Evolutionary conservation across 2,888 invertebrate species (phyloP), one percentile per base, ranked within the genome.

Genomic region (Diplazon laetatorius): DNA sequence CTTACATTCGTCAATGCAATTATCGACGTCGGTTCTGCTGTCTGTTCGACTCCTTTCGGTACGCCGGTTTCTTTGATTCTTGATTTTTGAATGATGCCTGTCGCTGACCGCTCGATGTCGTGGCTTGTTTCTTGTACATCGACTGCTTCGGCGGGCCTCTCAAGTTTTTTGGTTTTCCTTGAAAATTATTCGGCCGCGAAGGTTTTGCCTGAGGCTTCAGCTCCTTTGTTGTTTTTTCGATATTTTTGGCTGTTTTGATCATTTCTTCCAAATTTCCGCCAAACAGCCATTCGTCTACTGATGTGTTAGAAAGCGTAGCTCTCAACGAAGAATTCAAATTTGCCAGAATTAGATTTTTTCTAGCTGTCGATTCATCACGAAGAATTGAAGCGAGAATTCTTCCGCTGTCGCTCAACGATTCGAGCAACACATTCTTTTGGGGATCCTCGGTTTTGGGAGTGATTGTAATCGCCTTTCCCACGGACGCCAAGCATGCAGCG

Each of bases 151-250:
- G 22, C 66, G 57, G 73, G 42, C 18, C 66, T 22, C 48, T 62
- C 50, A 10, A 16, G 80, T 81, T 80, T 82, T 82, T 82, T 81
- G 69, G 1, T 1, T 37, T 30, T 9, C 57, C 42, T 14, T 65
- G 69, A 8, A n/a, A 14, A 30, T 20, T 73, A 10, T 30, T 16
- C 22, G 50, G 60, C 16, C 42, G 55, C 6, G 6, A 14, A 25
- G 46, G 52, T 57, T 55, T 69, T 30, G 25, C 12, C 6, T 60
- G 60, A 25, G 63, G 37, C 18, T 52, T 76, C 8, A 80, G 66
- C 16, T 77, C 78, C 1, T 76, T 80, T 6, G 52, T 57, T 14
- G 78, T 60, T 37, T 39, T 48, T 44, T 75, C 69, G 10, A 78
- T 37, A 14, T 59, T 46, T 37, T 77, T 74, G 1, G 65, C 74